Evolutionary conservation across 2,888 invertebrate species (phyloP).

Genomic region (Seladonia tumulorum): DNA sequence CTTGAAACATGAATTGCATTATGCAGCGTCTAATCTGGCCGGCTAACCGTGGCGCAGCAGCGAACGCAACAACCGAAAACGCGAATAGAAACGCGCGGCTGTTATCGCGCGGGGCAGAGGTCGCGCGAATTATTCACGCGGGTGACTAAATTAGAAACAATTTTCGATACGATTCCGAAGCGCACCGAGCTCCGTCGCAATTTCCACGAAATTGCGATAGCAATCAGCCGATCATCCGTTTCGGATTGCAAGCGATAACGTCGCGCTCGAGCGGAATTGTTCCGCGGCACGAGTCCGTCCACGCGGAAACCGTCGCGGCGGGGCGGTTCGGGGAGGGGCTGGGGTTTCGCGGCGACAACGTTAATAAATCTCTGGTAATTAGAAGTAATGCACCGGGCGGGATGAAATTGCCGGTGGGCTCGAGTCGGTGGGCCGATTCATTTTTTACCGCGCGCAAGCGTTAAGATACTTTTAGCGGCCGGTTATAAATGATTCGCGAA

Average conservation of each 20-base stretch:
- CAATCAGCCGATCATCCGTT: constrained; percentile 3
- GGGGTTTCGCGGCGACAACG: constrained; percentile 60
- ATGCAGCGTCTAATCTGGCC: constrained; percentile 9
- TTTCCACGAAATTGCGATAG: background rate
- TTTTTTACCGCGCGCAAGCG: constrained; percentile 73
- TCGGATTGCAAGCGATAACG: background rate
- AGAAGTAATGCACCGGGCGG: constrained; percentile 71
- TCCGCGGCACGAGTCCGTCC: background rate
- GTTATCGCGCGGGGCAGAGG: background rate
- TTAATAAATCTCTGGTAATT: constrained; percentile 76
- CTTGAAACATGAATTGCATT: constrained; percentile 26
- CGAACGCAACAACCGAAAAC: background rate
- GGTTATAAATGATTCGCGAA: constrained; percentile 73
- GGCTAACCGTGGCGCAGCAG: background rate
- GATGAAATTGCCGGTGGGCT: constrained; percentile 68
- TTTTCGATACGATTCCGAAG: background rate
- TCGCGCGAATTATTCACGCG: background rate
- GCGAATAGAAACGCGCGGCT: background rate
- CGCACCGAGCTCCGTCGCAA: background rate
- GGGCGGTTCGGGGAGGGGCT: background rate
- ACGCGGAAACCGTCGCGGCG: constrained; percentile 1
- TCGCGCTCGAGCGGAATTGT: background rate
- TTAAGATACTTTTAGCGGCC: constrained; percentile 70
- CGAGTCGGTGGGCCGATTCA: constrained; percentile 69
- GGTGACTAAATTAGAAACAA: background rate